These are phyloP conservation scores for Drosophila yooni DNA, from an alignment of 2,888 invertebrate species.

Conservation along the genomic window DNA sequence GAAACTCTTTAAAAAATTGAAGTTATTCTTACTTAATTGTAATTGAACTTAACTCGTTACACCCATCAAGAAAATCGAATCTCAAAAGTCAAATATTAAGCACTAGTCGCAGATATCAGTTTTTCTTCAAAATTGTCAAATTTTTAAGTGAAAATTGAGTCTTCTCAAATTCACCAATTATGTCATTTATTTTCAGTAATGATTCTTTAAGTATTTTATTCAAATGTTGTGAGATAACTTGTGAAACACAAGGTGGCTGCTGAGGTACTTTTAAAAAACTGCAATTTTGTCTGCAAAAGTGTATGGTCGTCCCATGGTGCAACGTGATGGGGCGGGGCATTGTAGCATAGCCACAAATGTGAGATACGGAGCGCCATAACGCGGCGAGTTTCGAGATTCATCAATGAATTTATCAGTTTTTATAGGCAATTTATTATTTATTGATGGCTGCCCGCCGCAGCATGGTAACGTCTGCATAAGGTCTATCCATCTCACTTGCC, in stretches of 20 bases:
- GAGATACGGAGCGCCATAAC: constrained; percentile 33
- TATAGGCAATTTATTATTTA: constrained; percentile 79
- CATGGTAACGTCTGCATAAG: constrained; percentile 31
- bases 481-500: constrained; percentile 41
- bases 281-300: not conserved
- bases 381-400: constrained; percentile 57
- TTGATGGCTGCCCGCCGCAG: constrained; percentile 56
- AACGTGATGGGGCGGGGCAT: not conserved
- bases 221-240: not conserved
- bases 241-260: not conserved
- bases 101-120: not conserved
- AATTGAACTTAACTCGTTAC: not conserved
- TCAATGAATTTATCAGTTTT: constrained; percentile 79
- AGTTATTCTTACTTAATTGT: not conserved
- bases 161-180: not conserved
- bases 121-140: not conserved
- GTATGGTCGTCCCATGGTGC: not conserved
- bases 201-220: not conserved
- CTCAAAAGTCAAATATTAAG: not conserved
- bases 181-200: not conserved
- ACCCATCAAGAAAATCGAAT: not conserved
- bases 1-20: no score
- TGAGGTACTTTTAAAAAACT: not conserved
- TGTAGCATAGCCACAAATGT: constrained; percentile 40
- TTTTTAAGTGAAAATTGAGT: not conserved